Base-by-base conservation (phyloP, 2,888 invertebrate genomes). In the Andrena fulva region DNA sequence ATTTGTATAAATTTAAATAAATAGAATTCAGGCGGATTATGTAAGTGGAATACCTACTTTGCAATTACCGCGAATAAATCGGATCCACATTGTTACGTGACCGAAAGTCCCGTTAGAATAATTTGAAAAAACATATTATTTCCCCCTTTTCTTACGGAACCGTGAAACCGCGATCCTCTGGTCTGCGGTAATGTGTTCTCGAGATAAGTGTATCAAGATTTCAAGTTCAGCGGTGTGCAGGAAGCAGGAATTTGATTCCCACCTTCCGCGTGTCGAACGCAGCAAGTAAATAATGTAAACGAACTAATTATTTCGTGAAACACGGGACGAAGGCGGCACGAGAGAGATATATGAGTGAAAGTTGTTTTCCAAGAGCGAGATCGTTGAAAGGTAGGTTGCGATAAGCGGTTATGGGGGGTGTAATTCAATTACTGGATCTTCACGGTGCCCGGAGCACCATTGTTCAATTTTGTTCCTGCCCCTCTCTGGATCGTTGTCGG, bases 341-440 rank as follows among this genome's bases (percentile, higher is more conserved):
- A 63, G 42, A 35, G 42, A 35, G 48, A 42, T 64, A 73, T 74
- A 77, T 67, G 69, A 88, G 76, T 64, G 81, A 87, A 88, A 80
- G 80, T 83, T 85, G 87, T 85, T 85, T 83, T 78, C 78, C 71
- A 56, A 59, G 59, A 69, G 77, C 72, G 77, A 66, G 74, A 52
- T 82, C 66, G 80, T 67, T 77, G 66, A 77, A 77, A 70, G 64
- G 82, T 42, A 24, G 70, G 64, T 79, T 50, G 76, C 84, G 88
- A 88, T 88, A 88, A 89, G 84, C 84, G 89, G 91, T 92, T 93
- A 93, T 92, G 91, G 88, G 88, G 90, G 88, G 87, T 91, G 90
- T 93, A 93, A 93, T 93, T 93, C 93, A 93, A 93, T 93, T 93
- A 93, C 91, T 88, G 89, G 90, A 91, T 91, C 92, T 92, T 91